These are phyloP conservation scores for Actinostola sp. DNA, from an alignment of 92 coral and sea anemone genomes.

Conservation along the genomic window DNA sequence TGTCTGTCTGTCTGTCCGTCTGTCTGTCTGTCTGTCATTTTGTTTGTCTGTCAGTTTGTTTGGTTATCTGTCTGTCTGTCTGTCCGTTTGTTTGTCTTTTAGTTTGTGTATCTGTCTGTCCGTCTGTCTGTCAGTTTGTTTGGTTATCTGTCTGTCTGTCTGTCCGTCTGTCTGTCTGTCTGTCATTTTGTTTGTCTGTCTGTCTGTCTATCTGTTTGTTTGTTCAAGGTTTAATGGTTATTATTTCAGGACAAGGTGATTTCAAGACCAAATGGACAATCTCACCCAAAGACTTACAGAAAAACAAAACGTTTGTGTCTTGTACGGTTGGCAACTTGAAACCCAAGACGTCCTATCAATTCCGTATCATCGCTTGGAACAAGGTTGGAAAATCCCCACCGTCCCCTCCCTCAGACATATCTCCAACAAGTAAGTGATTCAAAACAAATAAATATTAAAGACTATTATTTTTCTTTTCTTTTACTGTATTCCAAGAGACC, in stretches of 20 bases:
- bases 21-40: too few species aligned
- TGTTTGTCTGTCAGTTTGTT: too few species aligned
- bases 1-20: too few species aligned
- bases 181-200: too few species aligned
- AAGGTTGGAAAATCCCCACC: slow-evolving; percentile 72
- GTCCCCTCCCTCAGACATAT: slow-evolving; percentile 72
- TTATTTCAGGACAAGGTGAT: slow-evolving; percentile 17
- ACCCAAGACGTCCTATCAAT: slow-evolving; percentile 79
- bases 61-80: too few species aligned
- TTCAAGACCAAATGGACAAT: slow-evolving; percentile 71
- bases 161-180: too few species aligned
- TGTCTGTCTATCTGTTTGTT: not conserved
- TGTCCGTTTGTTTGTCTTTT: too few species aligned
- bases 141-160: too few species aligned
- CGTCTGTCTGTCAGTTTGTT: too few species aligned
- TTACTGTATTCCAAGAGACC: too few species aligned
- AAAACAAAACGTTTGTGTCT: slow-evolving; percentile 63
- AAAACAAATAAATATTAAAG: not conserved
- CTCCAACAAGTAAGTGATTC: slow-evolving; percentile 68
- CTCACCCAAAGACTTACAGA: slow-evolving; percentile 55
- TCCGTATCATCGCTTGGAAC: slow-evolving; percentile 88
- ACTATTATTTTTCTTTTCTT: too few species aligned
- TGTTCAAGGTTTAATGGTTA: not conserved
- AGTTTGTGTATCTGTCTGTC: too few species aligned
- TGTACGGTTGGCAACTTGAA: slow-evolving; percentile 79